Evolutionary conservation across 2,888 invertebrate genomes (phyloP), one percentile per base, ranked within the genome.

Genomic region (Dinocampus coccinellae): DNA sequence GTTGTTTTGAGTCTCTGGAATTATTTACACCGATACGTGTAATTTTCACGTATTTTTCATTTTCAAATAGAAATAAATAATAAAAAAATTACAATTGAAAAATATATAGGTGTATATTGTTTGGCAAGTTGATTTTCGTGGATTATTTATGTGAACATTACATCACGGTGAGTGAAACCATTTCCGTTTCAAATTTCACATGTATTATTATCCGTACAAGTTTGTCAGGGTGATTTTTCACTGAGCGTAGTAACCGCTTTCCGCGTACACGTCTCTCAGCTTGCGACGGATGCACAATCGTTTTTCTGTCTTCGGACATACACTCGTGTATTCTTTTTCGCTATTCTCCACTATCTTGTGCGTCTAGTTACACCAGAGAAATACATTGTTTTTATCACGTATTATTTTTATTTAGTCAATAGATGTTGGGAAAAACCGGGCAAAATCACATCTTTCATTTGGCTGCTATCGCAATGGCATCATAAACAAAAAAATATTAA

Each of bases 201-300:
- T 70, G 36, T 73, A 72, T 66, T 69, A 73, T 64, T 70, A 58
- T 62, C 52, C 52, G 36, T 60, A 42, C 33, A 34, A 20, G 24
- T 52, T 11, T 26, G 22, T 24, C 26, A n/a, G 34, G 22, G 67
- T 70, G 69, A 77, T 77, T 70, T 74, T 52, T 77, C 74, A 73
- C 70, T 39, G 16, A 20, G 16, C 6, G 47, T 7, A 72, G 62
- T 67, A 62, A 58, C 52, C 39, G 70, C 67, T 69, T 73, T 63
- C 53, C 60, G 57, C 55, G 10, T 22, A 22, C 29, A 20, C 58
- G 53, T 26, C 33, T 58, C 57, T 65, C 67, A 20, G 24, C 68
- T 42, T 6, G 60, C 29, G 52, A 68, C 71, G 71, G 73, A 74
- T 67, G 39, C 57, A 62, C 73, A 76, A 74, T 72, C 65, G 64